phyloP scores from a whole-genome alignment of 2,797 vertebrate species.

The Todus mexicanus region DNA sequence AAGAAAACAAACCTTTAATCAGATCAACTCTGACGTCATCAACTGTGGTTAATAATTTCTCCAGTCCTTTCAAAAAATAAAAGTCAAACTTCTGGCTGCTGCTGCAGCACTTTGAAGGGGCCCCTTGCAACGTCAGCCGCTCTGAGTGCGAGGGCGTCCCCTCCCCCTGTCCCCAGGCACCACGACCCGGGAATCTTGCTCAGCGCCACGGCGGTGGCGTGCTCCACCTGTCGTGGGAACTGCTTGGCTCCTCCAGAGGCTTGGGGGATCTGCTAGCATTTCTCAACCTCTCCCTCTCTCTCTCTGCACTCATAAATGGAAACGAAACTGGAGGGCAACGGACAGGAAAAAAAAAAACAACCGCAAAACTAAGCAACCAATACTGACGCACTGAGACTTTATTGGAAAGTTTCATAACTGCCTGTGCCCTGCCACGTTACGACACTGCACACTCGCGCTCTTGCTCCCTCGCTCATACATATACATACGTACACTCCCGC shows the following conservation, averaged over 20 bases:
- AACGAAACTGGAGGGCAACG: neutral
- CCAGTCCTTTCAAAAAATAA: slow-evolving; percentile 42
- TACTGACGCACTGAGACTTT: slow-evolving; percentile 8
- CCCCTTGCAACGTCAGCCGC: neutral
- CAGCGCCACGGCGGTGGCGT: neutral
- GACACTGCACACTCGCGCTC: neutral
- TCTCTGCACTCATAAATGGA: slow-evolving; percentile 1
- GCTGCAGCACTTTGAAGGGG: neutral
- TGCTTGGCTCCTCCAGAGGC: neutral
- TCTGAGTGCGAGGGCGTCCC: neutral
- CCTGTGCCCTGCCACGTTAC: slow-evolving; percentile 1
- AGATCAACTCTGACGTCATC: slow-evolving; percentile 64
- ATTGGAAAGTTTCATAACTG: slow-evolving; percentile 54
- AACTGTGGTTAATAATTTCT: slow-evolving; percentile 66
- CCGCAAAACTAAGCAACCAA: neutral
- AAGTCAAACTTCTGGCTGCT: neutral
- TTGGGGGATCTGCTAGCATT: neutral
- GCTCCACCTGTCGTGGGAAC: slow-evolving; percentile 47
- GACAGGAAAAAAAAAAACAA: neutral
- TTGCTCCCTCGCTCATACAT: neutral
- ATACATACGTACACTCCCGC: neutral
- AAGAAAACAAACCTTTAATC: slow-evolving; percentile 72
- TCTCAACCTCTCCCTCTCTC: neutral
- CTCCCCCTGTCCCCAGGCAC: neutral
- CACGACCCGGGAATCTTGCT: rapidly evolving